A percentile compares a stretch with the other conserved stretches of the same genome.
phyloP scores from a whole-genome alignment of 2,888 invertebrate genomes.

The Ichneumon xanthorius region DNA sequence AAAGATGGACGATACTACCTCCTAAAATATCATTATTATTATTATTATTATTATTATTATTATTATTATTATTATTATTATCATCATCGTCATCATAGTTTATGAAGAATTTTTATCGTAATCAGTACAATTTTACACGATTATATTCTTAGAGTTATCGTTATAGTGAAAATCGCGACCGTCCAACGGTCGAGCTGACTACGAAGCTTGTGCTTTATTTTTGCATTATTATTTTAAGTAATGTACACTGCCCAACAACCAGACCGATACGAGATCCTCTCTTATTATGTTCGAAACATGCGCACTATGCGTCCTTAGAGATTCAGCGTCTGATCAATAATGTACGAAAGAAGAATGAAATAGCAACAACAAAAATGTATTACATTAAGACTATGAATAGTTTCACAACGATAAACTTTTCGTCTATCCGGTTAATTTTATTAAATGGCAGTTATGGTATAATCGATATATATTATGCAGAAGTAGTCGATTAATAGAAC shows the following conservation, averaged over 20 bases:
- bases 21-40: slow-evolving; percentile 59
- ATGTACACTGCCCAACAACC: not conserved
- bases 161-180: slow-evolving; percentile 25
- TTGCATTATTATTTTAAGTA: not conserved
- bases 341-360: not conserved
- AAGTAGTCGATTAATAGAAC: slow-evolving; percentile 9
- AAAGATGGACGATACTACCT: slow-evolving; percentile 33
- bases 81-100: slow-evolving; percentile 58
- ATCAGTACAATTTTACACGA: slow-evolving; percentile 61
- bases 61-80: slow-evolving; percentile 43
- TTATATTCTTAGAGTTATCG: slow-evolving; percentile 54
- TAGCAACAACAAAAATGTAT: not conserved
- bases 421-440: not conserved
- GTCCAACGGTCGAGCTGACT: slow-evolving; percentile 55
- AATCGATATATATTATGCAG: not conserved
- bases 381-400: slow-evolving; percentile 25
- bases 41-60: slow-evolving; percentile 57
- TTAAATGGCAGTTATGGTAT: not conserved
- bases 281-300: slow-evolving; percentile 39
- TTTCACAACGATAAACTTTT: not conserved
- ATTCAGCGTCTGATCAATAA: slow-evolving; percentile 6
- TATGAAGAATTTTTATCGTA: slow-evolving; percentile 56
- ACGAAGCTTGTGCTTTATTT: slow-evolving; percentile 24
- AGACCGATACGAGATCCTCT: not conserved
- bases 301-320: not conserved